A percentile compares a stretch with the other conserved stretches of the same genome.
Conservation (phyloP, 1,140 invertebrate species). For the Thalassaphorura encarpata region DNA sequence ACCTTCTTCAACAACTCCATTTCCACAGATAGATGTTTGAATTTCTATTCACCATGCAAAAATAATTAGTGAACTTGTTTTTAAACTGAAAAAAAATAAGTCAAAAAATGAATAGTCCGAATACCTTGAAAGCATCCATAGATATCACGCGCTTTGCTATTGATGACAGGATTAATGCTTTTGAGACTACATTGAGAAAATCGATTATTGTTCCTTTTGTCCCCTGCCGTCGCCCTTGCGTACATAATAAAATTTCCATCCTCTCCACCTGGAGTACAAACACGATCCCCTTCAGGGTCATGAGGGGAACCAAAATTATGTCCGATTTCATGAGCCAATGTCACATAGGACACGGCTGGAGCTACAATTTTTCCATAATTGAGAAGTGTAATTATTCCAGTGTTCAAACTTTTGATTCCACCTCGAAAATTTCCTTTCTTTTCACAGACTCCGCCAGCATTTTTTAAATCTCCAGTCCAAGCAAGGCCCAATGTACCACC, state of each 20-base stretch:
- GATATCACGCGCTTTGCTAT: slow-evolving; percentile 75
- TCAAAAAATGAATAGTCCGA: no score
- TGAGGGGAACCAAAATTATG: slow-evolving; percentile 99
- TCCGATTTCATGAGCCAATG: slow-evolving; percentile 94
- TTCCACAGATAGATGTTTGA: slow-evolving; percentile 85
- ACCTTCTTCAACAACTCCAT: slow-evolving; percentile 85
- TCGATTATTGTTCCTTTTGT: slow-evolving; percentile 67
- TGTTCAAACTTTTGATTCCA: slow-evolving; percentile 91
- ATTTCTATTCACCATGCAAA: slow-evolving; percentile 52
- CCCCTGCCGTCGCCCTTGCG: slow-evolving; percentile 48
- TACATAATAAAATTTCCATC: slow-evolving; percentile 56
- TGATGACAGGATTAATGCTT: slow-evolving; percentile 89
- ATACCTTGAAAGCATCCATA: slow-evolving; percentile 87
- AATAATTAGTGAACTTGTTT: background rate
- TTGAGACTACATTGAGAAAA: slow-evolving; percentile 85
- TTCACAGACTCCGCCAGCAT: slow-evolving; percentile 86
- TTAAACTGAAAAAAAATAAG: background rate
- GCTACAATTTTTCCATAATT: slow-evolving; percentile 99
- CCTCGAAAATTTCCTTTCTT: slow-evolving; percentile 91
- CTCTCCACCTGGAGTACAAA: slow-evolving; percentile 55
- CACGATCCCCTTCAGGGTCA: slow-evolving; percentile 67
- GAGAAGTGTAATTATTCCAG: slow-evolving; percentile 92
- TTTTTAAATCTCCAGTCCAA: slow-evolving; percentile 92
- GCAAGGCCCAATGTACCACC: slow-evolving; percentile 95
- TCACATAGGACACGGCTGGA: slow-evolving; percentile 95